Percentiles rank a stretch among this genome's conserved stretches.
phyloP scores from a whole-genome alignment of 1,140 invertebrate genomes.

The Aphelinus atriplicis region DNA sequence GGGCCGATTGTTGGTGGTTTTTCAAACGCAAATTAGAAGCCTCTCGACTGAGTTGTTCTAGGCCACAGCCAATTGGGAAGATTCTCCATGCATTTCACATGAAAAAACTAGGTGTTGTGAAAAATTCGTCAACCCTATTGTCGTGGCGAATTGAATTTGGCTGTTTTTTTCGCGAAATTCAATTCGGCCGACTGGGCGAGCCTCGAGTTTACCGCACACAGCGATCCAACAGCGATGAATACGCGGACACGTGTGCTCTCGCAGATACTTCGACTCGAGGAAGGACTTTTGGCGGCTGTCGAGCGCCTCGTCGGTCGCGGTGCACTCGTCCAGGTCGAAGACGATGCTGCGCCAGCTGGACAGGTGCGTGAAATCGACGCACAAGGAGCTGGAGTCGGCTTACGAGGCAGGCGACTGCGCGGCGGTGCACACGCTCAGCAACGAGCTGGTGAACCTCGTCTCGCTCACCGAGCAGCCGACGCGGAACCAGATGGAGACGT shows the following conservation, averaged over 20 bases:
- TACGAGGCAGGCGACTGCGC: slow-evolving; percentile 44
- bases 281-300: slow-evolving; percentile 38
- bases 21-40: no score
- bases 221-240: no score
- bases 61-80: no score
- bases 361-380: slow-evolving; percentile 26
- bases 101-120: no score
- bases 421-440: slow-evolving; percentile 40
- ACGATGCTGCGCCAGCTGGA: slow-evolving; percentile 40
- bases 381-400: slow-evolving; percentile 41
- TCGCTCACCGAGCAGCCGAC: slow-evolving; percentile 29
- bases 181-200: no score
- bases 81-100: no score
- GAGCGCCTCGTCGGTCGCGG: neutral
- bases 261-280: slow-evolving; percentile 49
- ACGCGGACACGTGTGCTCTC: neutral
- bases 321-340: slow-evolving; percentile 32
- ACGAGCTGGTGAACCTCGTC: slow-evolving; percentile 43
- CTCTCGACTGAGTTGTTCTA: no score
- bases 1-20: no score
- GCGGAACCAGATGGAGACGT: slow-evolving; percentile 42
- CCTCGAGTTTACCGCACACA: no score
- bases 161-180: no score
- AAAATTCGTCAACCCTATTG: no score
- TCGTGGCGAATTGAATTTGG: no score